Base-by-base conservation (phyloP, 2,113 vertebrate genomes). In the Etheostoma spectabile region DNA sequence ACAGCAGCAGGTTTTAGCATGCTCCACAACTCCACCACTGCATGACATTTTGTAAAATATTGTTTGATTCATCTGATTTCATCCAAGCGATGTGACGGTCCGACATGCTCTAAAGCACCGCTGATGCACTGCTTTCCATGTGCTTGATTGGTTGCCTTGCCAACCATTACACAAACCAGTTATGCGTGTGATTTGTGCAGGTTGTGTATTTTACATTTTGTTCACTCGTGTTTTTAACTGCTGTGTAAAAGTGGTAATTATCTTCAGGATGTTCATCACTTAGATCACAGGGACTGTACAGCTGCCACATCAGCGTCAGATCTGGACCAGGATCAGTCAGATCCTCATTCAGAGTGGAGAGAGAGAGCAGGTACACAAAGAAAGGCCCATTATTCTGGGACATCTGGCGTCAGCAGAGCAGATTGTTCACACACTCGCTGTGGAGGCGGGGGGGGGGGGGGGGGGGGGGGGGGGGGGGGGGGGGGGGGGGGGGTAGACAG, bases 301-400 rank as follows among this genome's bases (percentile, higher is more conserved):
- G 49, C 68, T 42, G 62, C 65, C 61, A 42, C 61, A 52, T 77
- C 57, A 5, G 60, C 15, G 4, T 76, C 42, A 22, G 2, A 1
- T 35, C 65, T 2, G 10, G 63, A 71, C 80, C 80, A 82, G 16
- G 68, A 77, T 80, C 60, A 21, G 45, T 83, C 76, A 35, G 56
- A 77, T 64, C 3, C 8, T 82, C 65, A 79, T 83, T 83, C 49
- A 79, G 75, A 87, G 77, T 27, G 53, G n/a, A 1, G 81, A 6
- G 45, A 45, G 64, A 88, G 88, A 88, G 78, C 80, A 87, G 90
- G 84, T 82, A 82, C 49, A 73, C 78, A 63, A 69, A 90, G 74
- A 75, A 21, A 80, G 76, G 64, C 48, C 63, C 69, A 81, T 85
- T 82, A 84, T 80, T 74, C 55, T 4, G 53, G 84, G 86, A 88